Percentiles rank a stretch among this genome's conserved stretches.
Evolutionary conservation across 2,888 invertebrate genomes (phyloP).

Genomic region (Eupithecia exiguata): DNA sequence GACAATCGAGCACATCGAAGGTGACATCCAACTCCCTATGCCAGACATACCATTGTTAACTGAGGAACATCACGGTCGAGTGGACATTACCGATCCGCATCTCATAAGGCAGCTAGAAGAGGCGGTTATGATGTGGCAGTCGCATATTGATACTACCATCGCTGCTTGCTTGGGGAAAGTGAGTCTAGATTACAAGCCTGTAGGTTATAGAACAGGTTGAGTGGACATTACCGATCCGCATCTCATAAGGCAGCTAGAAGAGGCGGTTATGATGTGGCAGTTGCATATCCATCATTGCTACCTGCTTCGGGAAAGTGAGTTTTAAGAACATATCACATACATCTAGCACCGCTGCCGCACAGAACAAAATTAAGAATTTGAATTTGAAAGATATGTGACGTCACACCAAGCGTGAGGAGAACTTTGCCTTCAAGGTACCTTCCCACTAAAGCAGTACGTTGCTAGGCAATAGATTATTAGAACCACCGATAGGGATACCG

Average conservation of each 20-base stretch:
- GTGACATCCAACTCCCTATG: constrained; percentile 87
- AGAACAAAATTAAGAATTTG: no score
- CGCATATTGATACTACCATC: constrained; percentile 85
- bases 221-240: constrained; percentile 76
- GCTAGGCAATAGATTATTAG: neutral
- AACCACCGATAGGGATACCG: neutral
- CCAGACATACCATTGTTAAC: constrained; percentile 83
- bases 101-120: constrained; percentile 85
- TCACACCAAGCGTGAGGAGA: neutral
- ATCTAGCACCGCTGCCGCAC: no score
- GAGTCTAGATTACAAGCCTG: constrained; percentile 24
- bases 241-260: constrained; percentile 84
- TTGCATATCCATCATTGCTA: constrained; percentile 85
- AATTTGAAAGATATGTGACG: neutral
- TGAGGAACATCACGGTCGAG: constrained; percentile 62
- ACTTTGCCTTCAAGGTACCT: neutral
- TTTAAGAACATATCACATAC: neutral
- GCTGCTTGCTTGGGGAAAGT: constrained; percentile 82
- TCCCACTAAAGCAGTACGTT: neutral
- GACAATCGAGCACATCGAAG: constrained; percentile 90
- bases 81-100: constrained; percentile 74
- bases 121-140: constrained; percentile 86
- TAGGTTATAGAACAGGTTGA: constrained; percentile 54
- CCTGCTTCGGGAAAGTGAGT: constrained; percentile 79
- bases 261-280: constrained; percentile 86